Evolutionary conservation across 2,888 invertebrate genomes (phyloP), one percentile per base, ranked within the genome.

Genomic region (Drosophila affinis): DNA sequence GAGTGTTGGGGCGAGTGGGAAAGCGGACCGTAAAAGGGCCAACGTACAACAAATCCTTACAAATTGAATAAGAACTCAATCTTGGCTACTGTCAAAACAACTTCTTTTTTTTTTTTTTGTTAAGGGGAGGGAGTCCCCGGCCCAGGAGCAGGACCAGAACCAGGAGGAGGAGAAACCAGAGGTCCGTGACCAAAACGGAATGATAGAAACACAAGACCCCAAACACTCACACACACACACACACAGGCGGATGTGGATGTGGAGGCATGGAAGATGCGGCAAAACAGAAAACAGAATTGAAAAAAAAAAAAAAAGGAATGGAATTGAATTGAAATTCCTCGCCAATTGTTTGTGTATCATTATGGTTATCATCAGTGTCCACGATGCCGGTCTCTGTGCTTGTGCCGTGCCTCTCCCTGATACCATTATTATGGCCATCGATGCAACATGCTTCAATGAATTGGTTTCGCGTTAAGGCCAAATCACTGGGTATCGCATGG

Each of bases 1-100:
- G 34, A 12, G 34, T 34, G 12, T 34, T 2, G 29, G n/a, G 32
- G 7, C 51, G 6, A 9, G 32, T 2, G 17, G 18, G 18, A 18
- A 46, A 51, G 27, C 52, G 49, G 45, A 24, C 47, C 67, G 45
- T 48, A 46, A 64, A 62, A 58, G 62, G 60, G 60, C 72, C 77
- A 63, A 69, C 76, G 65, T 75, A 74, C 78, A 82, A 84, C 79
- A 83, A 84, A 83, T 86, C 83, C 84, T 76, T 76, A 84, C 86
- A 84, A 84, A 84, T 84, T 84, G 87, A 86, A 86, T 86, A 84
- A 84, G 83, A 86, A 84, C 83, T 84, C 83, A 84, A 84, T 84
- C 83, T 83, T 83, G 86, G 86, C 83, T 77, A 84, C 83, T 84
- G 87, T 86, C 81, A 81, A 85, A 84, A 79, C 77, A 86, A 82